These are phyloP conservation scores for Griposia aprilina DNA, from an alignment of 2,888 invertebrate genomes.

Conservation along the genomic window DNA sequence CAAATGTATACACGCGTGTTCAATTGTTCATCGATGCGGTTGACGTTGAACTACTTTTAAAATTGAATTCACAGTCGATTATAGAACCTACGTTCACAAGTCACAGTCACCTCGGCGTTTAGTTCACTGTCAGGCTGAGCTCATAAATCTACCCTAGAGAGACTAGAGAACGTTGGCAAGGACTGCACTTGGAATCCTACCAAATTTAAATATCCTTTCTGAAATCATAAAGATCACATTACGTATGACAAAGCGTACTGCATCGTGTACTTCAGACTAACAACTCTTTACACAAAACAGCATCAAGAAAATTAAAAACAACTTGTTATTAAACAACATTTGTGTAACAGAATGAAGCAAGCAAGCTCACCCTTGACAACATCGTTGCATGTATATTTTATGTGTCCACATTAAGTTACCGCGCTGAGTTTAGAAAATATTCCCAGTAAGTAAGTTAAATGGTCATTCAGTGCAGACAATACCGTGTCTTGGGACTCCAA, in stretches of 20 bases:
- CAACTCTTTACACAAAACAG: slow-evolving; percentile 24
- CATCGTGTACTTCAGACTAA: slow-evolving; percentile 62
- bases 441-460: slow-evolving; percentile 65
- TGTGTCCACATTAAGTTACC: slow-evolving; percentile 51
- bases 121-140: slow-evolving; percentile 71
- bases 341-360: slow-evolving; percentile 25
- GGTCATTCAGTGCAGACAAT: slow-evolving; percentile 73
- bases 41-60: slow-evolving; percentile 63
- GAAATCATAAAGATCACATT: slow-evolving; percentile 83
- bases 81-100: slow-evolving; percentile 59
- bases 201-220: slow-evolving; percentile 86
- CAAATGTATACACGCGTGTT: slow-evolving; percentile 48
- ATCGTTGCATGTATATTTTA: slow-evolving; percentile 63
- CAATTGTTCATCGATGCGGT: slow-evolving; percentile 39
- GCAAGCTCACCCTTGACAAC: slow-evolving; percentile 46
- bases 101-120: slow-evolving; percentile 61
- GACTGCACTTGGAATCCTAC: slow-evolving; percentile 83
- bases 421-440: slow-evolving; percentile 62
- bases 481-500: slow-evolving; percentile 67
- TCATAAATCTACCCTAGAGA: slow-evolving; percentile 82
- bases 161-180: slow-evolving; percentile 82
- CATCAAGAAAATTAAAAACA: slow-evolving; percentile 39
- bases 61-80: slow-evolving; percentile 66
- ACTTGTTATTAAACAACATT: slow-evolving; percentile 37
- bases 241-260: slow-evolving; percentile 77